Evolutionary conservation across 2,113 vertebrate species (phyloP).

Genomic region (Oophaga pumilio): DNA sequence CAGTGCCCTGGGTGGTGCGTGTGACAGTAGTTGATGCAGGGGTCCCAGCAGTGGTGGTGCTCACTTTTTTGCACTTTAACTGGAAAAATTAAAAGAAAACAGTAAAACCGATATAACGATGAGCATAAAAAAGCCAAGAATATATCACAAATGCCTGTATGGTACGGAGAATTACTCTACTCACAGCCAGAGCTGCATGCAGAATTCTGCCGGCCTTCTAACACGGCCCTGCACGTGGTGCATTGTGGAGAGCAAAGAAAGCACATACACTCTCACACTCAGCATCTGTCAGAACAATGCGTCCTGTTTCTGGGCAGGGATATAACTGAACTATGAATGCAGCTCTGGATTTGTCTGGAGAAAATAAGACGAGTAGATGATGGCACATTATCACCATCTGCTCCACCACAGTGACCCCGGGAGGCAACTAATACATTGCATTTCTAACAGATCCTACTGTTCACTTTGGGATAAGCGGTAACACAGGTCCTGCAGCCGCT

Average conservation of each 20-base stretch:
- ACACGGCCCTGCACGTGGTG: neutral
- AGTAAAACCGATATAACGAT: neutral
- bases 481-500: neutral
- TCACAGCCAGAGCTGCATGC: neutral
- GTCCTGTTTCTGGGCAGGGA: neutral
- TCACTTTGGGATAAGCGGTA: neutral
- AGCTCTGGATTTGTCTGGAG: neutral
- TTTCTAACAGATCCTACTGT: neutral
- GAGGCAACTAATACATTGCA: neutral
- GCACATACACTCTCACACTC: no score
- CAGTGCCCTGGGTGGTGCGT: constrained; percentile 83
- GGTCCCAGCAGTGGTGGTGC: constrained; percentile 88
- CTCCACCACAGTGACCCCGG: neutral
- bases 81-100: constrained; percentile 63
- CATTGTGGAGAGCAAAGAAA: neutral
- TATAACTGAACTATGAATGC: neutral
- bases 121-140: neutral
- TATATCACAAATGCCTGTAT: neutral
- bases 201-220: neutral
- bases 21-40: constrained; percentile 84
- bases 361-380: no score
- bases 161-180: neutral
- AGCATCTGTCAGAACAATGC: no score
- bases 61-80: constrained; percentile 94
- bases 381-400: neutral